phyloP scores from a whole-genome alignment of 2,888 invertebrate genomes.

The Noctua janthina region DNA sequence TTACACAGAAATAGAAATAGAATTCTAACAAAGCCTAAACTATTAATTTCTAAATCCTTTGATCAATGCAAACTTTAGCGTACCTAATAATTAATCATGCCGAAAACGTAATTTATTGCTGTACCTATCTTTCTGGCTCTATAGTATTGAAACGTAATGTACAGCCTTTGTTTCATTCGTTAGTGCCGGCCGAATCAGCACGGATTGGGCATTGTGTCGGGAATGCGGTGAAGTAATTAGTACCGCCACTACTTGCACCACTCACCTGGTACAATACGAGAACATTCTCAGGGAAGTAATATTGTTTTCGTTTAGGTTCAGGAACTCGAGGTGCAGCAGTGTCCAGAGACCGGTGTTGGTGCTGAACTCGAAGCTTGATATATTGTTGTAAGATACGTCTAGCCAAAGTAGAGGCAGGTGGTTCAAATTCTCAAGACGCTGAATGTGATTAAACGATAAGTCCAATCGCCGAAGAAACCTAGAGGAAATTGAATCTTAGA shows the following conservation, averaged over 20 bases:
- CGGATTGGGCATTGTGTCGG: constrained; percentile 59
- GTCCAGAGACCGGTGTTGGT: constrained; percentile 86
- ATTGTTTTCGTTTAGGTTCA: constrained; percentile 90
- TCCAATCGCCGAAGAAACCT: constrained; percentile 91
- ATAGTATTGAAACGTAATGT: constrained; percentile 34
- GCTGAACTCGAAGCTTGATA: constrained; percentile 85
- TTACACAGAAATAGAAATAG: background rate
- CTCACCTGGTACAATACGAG: constrained; percentile 83
- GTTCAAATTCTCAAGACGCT: constrained; percentile 89
- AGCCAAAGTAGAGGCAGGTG: constrained; percentile 88
- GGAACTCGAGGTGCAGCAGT: constrained; percentile 86
- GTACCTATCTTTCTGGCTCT: constrained; percentile 16
- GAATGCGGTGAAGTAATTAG: constrained; percentile 45
- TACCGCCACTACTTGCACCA: constrained; percentile 30
- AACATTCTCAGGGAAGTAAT: constrained; percentile 89
- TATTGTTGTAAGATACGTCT: constrained; percentile 90
- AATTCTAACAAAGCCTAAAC: background rate
- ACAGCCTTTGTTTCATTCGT: constrained; percentile 63
- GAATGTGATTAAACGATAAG: constrained; percentile 91
- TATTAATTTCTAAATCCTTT: constrained; percentile 8
- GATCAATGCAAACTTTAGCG: constrained; percentile 2
- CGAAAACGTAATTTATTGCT: constrained; percentile 36
- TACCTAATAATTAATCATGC: constrained; percentile 23
- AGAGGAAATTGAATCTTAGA: constrained; percentile 52
- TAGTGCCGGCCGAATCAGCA: constrained; percentile 59